Conservation (phyloP, 2,113 vertebrate genomes). For the Stictonetta naevosa region DNA sequence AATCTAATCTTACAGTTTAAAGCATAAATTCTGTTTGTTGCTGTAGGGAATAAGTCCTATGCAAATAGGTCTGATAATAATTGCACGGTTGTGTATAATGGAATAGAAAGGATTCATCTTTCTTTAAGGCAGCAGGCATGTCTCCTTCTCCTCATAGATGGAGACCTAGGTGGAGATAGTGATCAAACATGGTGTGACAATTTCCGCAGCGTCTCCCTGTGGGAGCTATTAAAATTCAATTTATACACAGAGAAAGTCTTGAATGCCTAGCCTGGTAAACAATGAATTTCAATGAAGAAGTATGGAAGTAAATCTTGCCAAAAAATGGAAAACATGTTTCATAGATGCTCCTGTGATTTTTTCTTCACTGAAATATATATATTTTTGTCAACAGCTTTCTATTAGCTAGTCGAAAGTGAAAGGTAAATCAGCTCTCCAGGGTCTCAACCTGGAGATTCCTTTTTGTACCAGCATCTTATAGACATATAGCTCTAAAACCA, state of each 20-base stretch:
- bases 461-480: neutral
- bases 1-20: neutral
- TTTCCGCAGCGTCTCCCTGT: neutral
- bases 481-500: neutral
- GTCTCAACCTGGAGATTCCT: neutral
- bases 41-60: neutral
- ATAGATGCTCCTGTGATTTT: neutral
- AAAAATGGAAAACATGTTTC: neutral
- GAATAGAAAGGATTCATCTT: neutral
- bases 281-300: neutral
- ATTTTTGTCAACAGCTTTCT: neutral
- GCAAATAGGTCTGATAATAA: neutral
- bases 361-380: neutral
- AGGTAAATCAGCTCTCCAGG: neutral
- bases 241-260: neutral
- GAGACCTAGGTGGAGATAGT: conserved; percentile 9
- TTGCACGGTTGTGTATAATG: neutral
- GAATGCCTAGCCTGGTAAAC: neutral
- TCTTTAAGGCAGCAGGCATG: neutral
- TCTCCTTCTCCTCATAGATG: neutral
- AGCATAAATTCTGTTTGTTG: neutral
- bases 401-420: neutral
- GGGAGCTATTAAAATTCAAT: conserved; percentile 43
- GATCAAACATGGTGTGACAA: conserved; percentile 47
- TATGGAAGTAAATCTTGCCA: neutral